Evolutionary conservation across 2,888 invertebrate genomes (phyloP).

Genomic region (Sympetrum striolatum): DNA sequence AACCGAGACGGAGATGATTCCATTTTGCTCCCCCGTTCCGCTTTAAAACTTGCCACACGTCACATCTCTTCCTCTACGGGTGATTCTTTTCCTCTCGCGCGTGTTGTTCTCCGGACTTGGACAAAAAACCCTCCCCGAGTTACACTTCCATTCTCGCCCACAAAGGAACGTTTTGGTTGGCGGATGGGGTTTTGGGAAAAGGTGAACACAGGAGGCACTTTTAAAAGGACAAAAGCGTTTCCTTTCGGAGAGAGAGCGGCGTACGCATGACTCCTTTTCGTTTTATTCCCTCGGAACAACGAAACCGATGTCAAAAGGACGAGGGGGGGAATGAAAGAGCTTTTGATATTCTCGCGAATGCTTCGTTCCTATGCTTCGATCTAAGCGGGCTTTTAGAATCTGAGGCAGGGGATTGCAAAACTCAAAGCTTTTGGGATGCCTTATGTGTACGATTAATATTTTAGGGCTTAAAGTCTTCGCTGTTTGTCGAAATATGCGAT

Average conservation of each 20-base stretch:
- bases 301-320: not conserved
- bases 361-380: not conserved
- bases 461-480: too few relatives aligned
- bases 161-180: not conserved
- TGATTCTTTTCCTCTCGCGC: not conserved
- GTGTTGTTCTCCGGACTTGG: not conserved
- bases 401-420: not conserved
- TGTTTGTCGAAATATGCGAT: too few relatives aligned
- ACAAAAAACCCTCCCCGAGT: not conserved
- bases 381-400: not conserved
- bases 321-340: not conserved
- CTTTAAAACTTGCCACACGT: not conserved
- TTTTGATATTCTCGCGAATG: not conserved
- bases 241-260: not conserved
- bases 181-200: not conserved
- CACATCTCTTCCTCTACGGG: not conserved
- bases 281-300: not conserved
- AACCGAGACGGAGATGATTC: not conserved
- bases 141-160: not conserved
- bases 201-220: not conserved
- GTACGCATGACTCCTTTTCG: not conserved
- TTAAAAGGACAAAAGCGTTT: not conserved
- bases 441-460: too few relatives aligned
- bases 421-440: too few relatives aligned
- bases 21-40: not conserved